Conservation (phyloP, 2,113 vertebrate species). For the Psettodes erumei region DNA sequence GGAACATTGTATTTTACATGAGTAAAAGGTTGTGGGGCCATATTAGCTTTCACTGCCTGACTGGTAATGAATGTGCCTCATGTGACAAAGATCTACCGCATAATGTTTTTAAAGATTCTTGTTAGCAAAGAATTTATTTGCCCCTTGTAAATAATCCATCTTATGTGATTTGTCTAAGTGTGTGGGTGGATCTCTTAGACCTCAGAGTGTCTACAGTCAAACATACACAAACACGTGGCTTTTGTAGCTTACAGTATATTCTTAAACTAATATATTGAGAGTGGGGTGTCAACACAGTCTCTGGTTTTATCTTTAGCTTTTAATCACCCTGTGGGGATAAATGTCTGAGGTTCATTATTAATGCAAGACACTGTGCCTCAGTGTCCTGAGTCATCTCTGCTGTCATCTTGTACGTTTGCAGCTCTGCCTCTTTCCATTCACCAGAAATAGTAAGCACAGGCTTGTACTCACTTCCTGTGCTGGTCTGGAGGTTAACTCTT, state of each 20-base stretch:
- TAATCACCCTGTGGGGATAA: neutral
- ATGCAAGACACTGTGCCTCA: neutral
- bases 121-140: neutral
- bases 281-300: neutral
- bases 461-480: conserved; percentile 67
- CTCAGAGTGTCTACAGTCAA: neutral
- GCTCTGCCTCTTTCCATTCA: conserved; percentile 50
- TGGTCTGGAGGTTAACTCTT: conserved; percentile 55
- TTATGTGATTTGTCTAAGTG: conserved; percentile 9
- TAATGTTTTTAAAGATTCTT: neutral
- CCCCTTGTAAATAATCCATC: neutral
- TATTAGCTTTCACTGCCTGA: neutral
- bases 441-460: conserved; percentile 46
- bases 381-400: conserved; percentile 54
- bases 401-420: conserved; percentile 30
- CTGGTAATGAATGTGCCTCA: neutral
- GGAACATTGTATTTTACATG: neutral
- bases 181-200: neutral
- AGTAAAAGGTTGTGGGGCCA: neutral
- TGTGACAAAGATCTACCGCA: neutral
- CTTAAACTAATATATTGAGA: neutral
- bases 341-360: too few species aligned
- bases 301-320: neutral
- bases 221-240: neutral
- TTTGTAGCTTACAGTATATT: neutral